Percentiles rank a stretch among this genome's conserved stretches.
phyloP scores from a whole-genome alignment of 2,888 invertebrate genomes.

The Phortica okadai region DNA sequence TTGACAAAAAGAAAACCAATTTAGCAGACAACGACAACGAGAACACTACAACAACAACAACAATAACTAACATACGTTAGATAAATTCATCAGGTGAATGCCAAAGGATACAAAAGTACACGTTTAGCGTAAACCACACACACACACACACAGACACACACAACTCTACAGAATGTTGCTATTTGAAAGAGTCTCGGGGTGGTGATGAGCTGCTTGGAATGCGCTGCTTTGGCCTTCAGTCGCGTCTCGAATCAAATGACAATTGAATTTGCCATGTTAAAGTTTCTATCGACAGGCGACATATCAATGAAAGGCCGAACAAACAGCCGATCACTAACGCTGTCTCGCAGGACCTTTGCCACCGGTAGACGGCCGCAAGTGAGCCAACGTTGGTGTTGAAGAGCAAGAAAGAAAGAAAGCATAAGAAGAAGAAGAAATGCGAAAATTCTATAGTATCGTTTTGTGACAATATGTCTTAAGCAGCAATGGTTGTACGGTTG shows the following conservation, averaged over 20 bases:
- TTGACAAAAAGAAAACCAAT: constrained; percentile 75
- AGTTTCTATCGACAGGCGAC: constrained; percentile 53
- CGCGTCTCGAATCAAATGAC: constrained; percentile 63
- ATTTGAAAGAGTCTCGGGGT: background rate
- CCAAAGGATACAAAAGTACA: constrained; percentile 27
- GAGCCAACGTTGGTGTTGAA: background rate
- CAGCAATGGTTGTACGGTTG: constrained; percentile 1
- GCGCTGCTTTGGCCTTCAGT: constrained; percentile 1
- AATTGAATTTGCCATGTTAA: constrained; percentile 74
- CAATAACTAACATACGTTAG: constrained; percentile 43
- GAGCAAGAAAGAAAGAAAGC: background rate
- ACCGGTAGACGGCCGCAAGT: background rate
- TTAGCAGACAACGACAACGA: constrained; percentile 72
- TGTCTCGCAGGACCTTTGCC: background rate
- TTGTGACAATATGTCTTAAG: constrained; percentile 52
- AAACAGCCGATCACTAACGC: constrained; percentile 23
- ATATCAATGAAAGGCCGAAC: constrained; percentile 32
- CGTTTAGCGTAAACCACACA: background rate
- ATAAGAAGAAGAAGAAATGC: too few relatives aligned
- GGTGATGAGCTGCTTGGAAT: background rate
- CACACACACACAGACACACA: background rate
- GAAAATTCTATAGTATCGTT: constrained; percentile 15
- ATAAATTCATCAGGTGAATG: constrained; percentile 76
- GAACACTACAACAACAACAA: constrained; percentile 30
- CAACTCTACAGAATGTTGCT: background rate